These are phyloP conservation scores for Nerophis ophidion DNA, from an alignment of 2,113 vertebrate species.

Conservation along the genomic window DNA sequence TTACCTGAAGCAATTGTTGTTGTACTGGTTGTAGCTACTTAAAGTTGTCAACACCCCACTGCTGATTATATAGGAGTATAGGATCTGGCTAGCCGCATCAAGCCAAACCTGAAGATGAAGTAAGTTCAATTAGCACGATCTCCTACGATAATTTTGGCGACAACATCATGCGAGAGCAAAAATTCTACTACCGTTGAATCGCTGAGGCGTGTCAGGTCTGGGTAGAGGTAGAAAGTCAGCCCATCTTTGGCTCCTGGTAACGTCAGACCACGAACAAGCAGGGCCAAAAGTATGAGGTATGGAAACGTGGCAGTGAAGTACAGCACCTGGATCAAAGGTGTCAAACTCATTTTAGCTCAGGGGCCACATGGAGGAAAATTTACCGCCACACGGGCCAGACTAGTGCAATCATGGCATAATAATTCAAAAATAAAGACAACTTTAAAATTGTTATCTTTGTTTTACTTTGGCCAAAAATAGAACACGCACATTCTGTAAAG, in stretches of 20 bases:
- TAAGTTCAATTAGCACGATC: not conserved
- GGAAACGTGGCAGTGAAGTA: slow-evolving; percentile 96
- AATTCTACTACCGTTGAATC: slow-evolving; percentile 81
- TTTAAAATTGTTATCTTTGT: too few species aligned
- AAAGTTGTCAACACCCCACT: slow-evolving; percentile 70
- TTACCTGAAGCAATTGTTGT: slow-evolving; percentile 74
- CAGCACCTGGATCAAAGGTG: too few species aligned
- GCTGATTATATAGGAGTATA: slow-evolving; percentile 74
- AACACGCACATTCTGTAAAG: too few species aligned
- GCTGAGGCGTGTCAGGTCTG: slow-evolving; percentile 79
- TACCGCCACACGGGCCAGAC: too few species aligned
- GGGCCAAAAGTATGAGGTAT: slow-evolving; percentile 82
- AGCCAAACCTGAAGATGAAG: slow-evolving; percentile 68
- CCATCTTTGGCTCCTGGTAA: slow-evolving; percentile 86
- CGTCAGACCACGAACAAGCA: slow-evolving; percentile 86
- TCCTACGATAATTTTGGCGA: not conserved
- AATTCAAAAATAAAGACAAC: not conserved
- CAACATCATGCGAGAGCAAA: not conserved
- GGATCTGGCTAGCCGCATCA: slow-evolving; percentile 75
- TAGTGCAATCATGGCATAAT: slow-evolving; percentile 73
- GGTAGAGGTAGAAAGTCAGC: slow-evolving; percentile 87
- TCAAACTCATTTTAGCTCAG: too few species aligned
- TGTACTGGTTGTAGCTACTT: slow-evolving; percentile 76
- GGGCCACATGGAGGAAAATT: too few species aligned
- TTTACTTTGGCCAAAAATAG: too few species aligned